These are phyloP conservation scores for Anoplolepis gracilipes DNA, from an alignment of 1,140 invertebrate genomes.

Conservation along the genomic window DNA sequence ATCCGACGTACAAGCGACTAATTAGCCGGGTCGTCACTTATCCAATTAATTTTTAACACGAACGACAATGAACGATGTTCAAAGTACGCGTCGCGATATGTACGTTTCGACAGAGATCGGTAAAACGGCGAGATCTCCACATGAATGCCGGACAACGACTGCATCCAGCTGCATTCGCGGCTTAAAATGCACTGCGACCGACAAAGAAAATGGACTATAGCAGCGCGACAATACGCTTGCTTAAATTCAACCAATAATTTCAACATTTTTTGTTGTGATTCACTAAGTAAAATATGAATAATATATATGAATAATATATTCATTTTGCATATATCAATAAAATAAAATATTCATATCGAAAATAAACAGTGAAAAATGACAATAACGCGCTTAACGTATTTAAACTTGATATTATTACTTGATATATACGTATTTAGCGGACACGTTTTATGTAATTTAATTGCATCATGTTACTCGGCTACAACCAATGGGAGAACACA, in stretches of 20 bases:
- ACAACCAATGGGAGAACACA: slow-evolving; percentile 41
- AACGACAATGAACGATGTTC: background rate
- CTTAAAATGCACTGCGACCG: background rate
- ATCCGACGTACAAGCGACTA: background rate
- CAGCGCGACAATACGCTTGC: background rate
- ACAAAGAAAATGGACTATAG: background rate
- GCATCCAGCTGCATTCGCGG: background rate
- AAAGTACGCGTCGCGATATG: background rate
- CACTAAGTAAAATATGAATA: too few species aligned
- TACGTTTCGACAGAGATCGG: too few species aligned
- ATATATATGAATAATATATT: too few species aligned
- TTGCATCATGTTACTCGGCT: slow-evolving; percentile 60
- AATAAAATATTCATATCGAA: too few species aligned
- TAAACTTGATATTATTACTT: too few species aligned
- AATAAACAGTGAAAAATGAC: background rate
- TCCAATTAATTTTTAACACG: background rate
- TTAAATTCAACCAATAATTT: too few species aligned
- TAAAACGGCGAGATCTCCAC: background rate
- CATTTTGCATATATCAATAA: too few species aligned
- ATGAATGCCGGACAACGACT: slow-evolving; percentile 29
- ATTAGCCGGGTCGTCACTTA: background rate
- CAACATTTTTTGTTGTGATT: too few species aligned
- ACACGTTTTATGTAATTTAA: background rate
- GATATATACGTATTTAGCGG: background rate
- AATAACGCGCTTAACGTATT: too few species aligned